Evolutionary conservation across 2,113 vertebrate species (phyloP).

Genomic region (Hippocampus guttulatus): DNA sequence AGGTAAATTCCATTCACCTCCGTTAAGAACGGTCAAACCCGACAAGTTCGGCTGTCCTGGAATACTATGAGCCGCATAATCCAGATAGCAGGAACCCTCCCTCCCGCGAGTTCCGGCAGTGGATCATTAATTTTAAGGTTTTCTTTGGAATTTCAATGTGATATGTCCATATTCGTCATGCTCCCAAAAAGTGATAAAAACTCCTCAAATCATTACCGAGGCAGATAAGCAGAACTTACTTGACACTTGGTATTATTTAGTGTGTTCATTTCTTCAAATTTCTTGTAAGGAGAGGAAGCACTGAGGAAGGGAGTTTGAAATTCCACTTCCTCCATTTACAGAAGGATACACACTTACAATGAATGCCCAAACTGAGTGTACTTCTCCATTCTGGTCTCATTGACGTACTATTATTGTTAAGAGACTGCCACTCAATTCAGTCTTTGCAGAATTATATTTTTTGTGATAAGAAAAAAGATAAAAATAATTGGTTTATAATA

Average conservation of each 20-base stretch:
- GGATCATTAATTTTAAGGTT: constrained; percentile 40
- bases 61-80: background rate
- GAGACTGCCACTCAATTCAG: background rate
- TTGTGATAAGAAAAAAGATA: background rate
- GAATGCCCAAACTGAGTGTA: constrained; percentile 9
- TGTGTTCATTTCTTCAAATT: constrained; percentile 15
- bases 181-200: constrained; percentile 22
- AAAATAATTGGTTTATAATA: background rate
- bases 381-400: too few species aligned
- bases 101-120: constrained; percentile 40
- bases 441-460: background rate
- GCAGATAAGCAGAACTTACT: constrained; percentile 7
- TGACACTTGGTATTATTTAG: background rate
- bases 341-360: constrained; percentile 18
- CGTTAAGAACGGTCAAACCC: constrained; percentile 22
- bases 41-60: background rate
- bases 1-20: constrained; percentile 45
- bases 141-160: constrained; percentile 50
- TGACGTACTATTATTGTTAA: background rate
- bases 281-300: constrained; percentile 16
- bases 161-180: constrained; percentile 28
- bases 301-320: constrained; percentile 16
- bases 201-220: constrained; percentile 11
- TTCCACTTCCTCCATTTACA: constrained; percentile 18
- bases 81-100: constrained; percentile 17